phyloP scores from a whole-genome alignment of 2,888 invertebrate genomes.

The Creontiades dilutus region DNA sequence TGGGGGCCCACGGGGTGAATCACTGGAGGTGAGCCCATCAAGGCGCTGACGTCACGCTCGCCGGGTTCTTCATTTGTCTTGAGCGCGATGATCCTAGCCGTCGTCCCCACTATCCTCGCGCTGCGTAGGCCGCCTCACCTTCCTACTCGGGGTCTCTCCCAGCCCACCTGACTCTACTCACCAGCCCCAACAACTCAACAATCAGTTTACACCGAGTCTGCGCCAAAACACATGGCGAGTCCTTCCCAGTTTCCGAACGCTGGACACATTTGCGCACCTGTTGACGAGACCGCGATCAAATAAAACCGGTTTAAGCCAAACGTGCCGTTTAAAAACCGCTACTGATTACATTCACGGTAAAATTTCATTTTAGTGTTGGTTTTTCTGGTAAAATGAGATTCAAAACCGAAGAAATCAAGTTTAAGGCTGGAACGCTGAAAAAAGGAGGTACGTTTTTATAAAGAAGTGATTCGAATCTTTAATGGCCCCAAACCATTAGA shows the following conservation, averaged over 20 bases:
- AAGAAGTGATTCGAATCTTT: no score
- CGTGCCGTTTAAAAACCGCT: no score
- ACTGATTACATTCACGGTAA: background rate
- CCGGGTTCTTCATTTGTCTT: conserved; percentile 13
- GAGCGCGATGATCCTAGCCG: background rate
- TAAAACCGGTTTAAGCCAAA: background rate
- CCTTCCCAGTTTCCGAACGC: background rate
- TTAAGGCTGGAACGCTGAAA: conserved; percentile 63
- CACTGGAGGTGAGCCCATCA: conserved; percentile 8
- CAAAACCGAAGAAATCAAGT: conserved; percentile 50
- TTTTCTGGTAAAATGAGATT: conserved; percentile 42
- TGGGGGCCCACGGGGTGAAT: conserved; percentile 6
- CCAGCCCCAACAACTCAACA: conserved; percentile 18
- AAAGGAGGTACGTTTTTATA: conserved; percentile 28
- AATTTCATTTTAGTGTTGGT: background rate
- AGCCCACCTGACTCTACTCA: background rate
- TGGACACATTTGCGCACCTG: background rate
- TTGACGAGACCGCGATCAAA: background rate
- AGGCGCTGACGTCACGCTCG: background rate
- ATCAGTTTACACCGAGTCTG: background rate
- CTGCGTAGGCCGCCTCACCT: conserved; percentile 32
- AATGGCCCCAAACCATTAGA: no score
- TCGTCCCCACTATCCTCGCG: background rate
- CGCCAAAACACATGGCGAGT: conserved; percentile 20
- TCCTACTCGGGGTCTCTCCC: background rate